A percentile compares a stretch with the other conserved stretches of the same genome.
phyloP scores from a whole-genome alignment of 2,797 vertebrate species.

The Urocyon cinereoargenteus region DNA sequence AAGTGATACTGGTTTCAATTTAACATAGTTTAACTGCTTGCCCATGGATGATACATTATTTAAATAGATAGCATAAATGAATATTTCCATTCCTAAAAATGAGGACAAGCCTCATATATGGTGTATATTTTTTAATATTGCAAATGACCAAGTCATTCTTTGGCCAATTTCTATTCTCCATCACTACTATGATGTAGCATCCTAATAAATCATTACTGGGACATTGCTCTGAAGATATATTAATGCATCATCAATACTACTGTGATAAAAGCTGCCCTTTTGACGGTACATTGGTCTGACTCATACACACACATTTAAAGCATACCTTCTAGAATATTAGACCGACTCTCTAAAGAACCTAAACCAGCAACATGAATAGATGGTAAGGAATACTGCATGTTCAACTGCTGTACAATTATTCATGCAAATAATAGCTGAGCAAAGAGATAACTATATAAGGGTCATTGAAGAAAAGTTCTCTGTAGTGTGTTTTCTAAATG shows the following conservation, averaged over 20 bases:
- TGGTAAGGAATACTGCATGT: not conserved
- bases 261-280: not conserved
- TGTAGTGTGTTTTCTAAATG: not conserved
- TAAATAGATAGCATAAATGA: not conserved
- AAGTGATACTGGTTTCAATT: not conserved
- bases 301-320: not conserved
- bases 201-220: slow-evolving; percentile 44
- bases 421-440: not conserved
- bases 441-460: not conserved
- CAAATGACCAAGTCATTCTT: slow-evolving; percentile 42
- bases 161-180: slow-evolving; percentile 4
- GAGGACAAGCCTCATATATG: not conserved
- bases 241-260: slow-evolving; percentile 55
- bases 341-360: not conserved
- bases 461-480: not conserved
- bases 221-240: slow-evolving; percentile 37
- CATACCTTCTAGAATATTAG: not conserved
- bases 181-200: not conserved
- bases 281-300: slow-evolving; percentile 25
- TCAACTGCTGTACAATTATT: not conserved
- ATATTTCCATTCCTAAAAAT: not conserved
- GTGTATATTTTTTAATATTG: not conserved
- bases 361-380: not conserved
- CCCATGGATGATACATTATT: not conserved
- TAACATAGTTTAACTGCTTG: not conserved